Evolutionary conservation across 2,888 invertebrate genomes (phyloP).

Genomic region (Cryptus viduatorius): DNA sequence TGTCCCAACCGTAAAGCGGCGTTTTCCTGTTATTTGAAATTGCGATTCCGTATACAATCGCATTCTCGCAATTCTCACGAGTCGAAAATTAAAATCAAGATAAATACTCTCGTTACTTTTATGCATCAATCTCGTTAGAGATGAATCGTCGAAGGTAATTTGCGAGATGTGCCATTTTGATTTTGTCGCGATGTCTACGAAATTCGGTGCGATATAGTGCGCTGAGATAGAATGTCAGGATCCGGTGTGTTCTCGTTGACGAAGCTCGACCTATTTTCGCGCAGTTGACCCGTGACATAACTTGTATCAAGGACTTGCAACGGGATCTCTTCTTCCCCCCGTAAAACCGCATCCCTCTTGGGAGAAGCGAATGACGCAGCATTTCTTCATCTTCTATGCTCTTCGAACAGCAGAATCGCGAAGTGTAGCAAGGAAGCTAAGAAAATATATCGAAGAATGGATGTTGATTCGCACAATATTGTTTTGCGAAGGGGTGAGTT

Average conservation of each 20-base stretch:
- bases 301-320: conserved; percentile 3
- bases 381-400: conserved; percentile 6
- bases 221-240: neutral
- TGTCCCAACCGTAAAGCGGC: neutral
- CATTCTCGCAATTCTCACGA: too few relatives aligned
- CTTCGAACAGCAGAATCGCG: neutral
- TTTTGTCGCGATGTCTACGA: too few relatives aligned
- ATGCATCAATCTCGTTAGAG: too few relatives aligned
- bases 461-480: neutral
- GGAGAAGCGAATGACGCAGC: conserved; percentile 30
- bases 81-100: too few relatives aligned
- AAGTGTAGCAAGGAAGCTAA: conserved; percentile 10
- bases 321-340: conserved; percentile 9
- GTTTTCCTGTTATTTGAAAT: neutral
- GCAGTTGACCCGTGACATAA: conserved; percentile 25
- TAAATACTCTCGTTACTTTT: too few relatives aligned
- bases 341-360: conserved; percentile 26
- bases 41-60: too few relatives aligned
- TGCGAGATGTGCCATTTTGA: too few relatives aligned
- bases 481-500: neutral
- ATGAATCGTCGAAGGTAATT: too few relatives aligned
- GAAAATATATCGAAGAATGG: conserved; percentile 47
- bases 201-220: too few relatives aligned
- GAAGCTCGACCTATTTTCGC: conserved; percentile 24
- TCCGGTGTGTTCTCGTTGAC: conserved; percentile 19